These are phyloP conservation scores for Rachycentron canadum DNA, from an alignment of 2,797 vertebrate species.

Conservation along the genomic window DNA sequence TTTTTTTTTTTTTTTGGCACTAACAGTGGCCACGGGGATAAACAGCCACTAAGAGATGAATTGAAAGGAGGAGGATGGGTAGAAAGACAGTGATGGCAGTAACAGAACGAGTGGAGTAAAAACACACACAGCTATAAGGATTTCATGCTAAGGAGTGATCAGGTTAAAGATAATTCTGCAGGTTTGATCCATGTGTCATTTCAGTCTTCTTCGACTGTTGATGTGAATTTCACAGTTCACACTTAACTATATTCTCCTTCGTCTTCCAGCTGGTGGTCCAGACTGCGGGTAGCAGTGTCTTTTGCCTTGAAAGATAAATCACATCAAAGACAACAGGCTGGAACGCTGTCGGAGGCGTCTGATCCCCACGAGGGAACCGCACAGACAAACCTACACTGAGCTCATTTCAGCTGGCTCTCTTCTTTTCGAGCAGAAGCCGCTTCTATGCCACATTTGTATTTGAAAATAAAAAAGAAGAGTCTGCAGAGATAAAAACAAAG, in stretches of 20 bases:
- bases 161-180: slow-evolving; percentile 54
- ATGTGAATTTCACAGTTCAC: slow-evolving; percentile 74
- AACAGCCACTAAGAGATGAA: slow-evolving; percentile 78
- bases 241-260: slow-evolving; percentile 37
- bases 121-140: slow-evolving; percentile 57
- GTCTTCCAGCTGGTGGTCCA: slow-evolving; percentile 57
- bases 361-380: slow-evolving; percentile 41
- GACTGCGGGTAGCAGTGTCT: slow-evolving; percentile 60
- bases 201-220: slow-evolving; percentile 46
- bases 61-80: slow-evolving; percentile 46
- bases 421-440: slow-evolving; percentile 47
- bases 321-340: slow-evolving; percentile 50
- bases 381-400: slow-evolving; percentile 54
- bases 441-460: slow-evolving; percentile 50
- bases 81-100: slow-evolving; percentile 51
- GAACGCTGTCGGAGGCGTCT: slow-evolving; percentile 59
- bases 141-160: slow-evolving; percentile 60
- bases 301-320: slow-evolving; percentile 57
- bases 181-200: slow-evolving; percentile 49
- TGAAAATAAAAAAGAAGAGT: slow-evolving; percentile 4
- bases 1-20: slow-evolving; percentile 82
- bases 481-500: slow-evolving; percentile 56
- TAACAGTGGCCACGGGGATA: slow-evolving; percentile 78
- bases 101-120: slow-evolving; percentile 56
- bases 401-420: slow-evolving; percentile 58